These are phyloP conservation scores for Conopomorpha cramerella DNA, from an alignment of 1,140 invertebrate species.

Conservation along the genomic window DNA sequence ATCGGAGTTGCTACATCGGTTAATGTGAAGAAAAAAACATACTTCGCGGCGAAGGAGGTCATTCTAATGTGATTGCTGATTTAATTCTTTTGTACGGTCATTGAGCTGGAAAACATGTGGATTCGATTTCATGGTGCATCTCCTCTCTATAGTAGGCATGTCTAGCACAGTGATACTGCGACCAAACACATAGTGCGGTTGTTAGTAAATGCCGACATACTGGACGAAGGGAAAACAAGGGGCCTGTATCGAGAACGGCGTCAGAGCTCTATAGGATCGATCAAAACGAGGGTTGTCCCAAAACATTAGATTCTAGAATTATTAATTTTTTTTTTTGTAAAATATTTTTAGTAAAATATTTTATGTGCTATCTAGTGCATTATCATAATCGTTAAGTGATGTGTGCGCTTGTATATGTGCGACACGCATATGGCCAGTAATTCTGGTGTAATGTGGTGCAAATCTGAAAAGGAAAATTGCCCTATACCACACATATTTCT, in stretches of 20 bases:
- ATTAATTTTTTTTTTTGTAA: conserved; percentile 42
- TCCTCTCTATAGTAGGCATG: too few relatives aligned
- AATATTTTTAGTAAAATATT: conserved; percentile 31
- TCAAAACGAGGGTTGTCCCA: conserved; percentile 60
- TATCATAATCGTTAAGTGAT: conserved; percentile 54
- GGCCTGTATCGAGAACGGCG: conserved; percentile 49
- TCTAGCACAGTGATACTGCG: too few relatives aligned
- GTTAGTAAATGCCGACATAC: too few relatives aligned
- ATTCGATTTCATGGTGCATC: too few relatives aligned
- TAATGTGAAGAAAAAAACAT: too few relatives aligned
- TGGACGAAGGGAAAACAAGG: conserved; percentile 24
- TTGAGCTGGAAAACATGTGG: too few relatives aligned
- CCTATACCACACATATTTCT: conserved; percentile 58
- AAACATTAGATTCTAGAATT: conserved; percentile 52
- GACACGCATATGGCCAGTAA: conserved; percentile 60
- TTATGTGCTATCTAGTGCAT: conserved; percentile 59
- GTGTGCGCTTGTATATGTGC: conserved; percentile 59
- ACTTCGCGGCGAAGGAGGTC: too few relatives aligned
- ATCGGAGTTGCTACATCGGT: too few relatives aligned
- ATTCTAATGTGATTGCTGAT: too few relatives aligned
- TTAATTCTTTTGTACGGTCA: too few relatives aligned
- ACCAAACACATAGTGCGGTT: too few relatives aligned
- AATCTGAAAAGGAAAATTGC: conserved; percentile 61
- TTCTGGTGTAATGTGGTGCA: conserved; percentile 60
- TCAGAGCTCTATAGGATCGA: conserved; percentile 36